A percentile compares a stretch with the other conserved stretches of the same genome.
Evolutionary conservation across 2,888 invertebrate genomes (phyloP).

Genomic region (Trichacis sp.): DNA sequence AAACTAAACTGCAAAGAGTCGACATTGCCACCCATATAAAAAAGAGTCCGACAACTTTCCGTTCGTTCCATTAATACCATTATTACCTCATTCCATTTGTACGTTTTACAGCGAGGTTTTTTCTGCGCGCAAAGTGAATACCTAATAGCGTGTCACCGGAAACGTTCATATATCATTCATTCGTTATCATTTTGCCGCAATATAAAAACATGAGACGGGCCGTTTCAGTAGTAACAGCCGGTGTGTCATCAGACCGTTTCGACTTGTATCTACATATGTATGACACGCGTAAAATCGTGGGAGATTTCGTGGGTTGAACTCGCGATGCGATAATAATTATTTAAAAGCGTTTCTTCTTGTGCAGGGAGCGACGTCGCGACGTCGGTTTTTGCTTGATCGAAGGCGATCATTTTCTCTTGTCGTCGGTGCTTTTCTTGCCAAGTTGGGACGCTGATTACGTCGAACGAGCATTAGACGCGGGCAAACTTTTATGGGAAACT

Average conservation of each 20-base stretch:
- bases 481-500: neutral
- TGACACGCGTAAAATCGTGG: neutral
- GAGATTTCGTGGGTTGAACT: neutral
- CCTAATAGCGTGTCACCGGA: constrained; percentile 19
- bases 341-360: neutral
- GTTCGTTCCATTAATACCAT: neutral
- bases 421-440: neutral
- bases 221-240: constrained; percentile 16
- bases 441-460: neutral
- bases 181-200: constrained; percentile 24
- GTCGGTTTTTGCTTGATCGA: neutral
- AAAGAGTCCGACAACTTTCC: neutral
- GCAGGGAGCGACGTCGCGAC: neutral
- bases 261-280: constrained; percentile 13
- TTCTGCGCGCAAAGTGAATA: constrained; percentile 8
- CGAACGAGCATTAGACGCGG: neutral
- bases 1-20: too few species aligned
- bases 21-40: too few species aligned
- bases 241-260: constrained; percentile 7
- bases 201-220: constrained; percentile 29
- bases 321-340: neutral
- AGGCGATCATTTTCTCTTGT: neutral
- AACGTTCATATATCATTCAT: constrained; percentile 26
- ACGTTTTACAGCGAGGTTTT: constrained; percentile 2
- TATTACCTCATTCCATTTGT: neutral